These are phyloP conservation scores for Catostomus latipinnis DNA, from an alignment of 2,797 vertebrate genomes.

Conservation along the genomic window DNA sequence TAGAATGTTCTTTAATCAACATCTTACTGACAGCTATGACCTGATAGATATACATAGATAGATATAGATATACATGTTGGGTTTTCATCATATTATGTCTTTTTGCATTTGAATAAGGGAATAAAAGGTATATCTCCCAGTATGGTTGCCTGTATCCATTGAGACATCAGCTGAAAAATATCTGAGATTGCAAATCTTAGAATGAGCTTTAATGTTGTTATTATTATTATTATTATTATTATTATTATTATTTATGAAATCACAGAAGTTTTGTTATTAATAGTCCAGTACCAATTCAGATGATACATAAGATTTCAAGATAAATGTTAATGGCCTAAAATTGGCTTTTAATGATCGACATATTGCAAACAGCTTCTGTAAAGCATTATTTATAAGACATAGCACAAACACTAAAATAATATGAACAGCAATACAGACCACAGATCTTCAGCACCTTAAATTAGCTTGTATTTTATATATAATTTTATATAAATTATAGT, in stretches of 20 bases:
- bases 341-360: conserved; percentile 11
- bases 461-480: conserved; percentile 7
- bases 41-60: too few relatives aligned
- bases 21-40: too few relatives aligned
- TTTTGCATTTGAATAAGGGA: too few relatives aligned
- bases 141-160: background rate
- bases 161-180: too few relatives aligned
- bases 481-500: too few relatives aligned
- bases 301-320: conserved; percentile 3
- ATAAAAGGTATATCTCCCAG: too few relatives aligned
- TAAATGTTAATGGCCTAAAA: background rate
- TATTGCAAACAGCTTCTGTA: conserved; percentile 10
- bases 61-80: too few relatives aligned
- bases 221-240: background rate
- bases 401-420: conserved; percentile 18
- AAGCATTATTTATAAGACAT: conserved; percentile 36
- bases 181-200: too few relatives aligned
- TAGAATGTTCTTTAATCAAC: too few relatives aligned
- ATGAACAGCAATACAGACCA: conserved; percentile 17
- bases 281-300: background rate
- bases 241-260: background rate
- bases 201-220: background rate
- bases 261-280: background rate
- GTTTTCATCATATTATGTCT: too few relatives aligned
- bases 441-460: conserved; percentile 17